A percentile compares a stretch with the other conserved stretches of the same genome.
phyloP scores from a whole-genome alignment of 2,888 invertebrate genomes.

The Blastobasis lacticolella region DNA sequence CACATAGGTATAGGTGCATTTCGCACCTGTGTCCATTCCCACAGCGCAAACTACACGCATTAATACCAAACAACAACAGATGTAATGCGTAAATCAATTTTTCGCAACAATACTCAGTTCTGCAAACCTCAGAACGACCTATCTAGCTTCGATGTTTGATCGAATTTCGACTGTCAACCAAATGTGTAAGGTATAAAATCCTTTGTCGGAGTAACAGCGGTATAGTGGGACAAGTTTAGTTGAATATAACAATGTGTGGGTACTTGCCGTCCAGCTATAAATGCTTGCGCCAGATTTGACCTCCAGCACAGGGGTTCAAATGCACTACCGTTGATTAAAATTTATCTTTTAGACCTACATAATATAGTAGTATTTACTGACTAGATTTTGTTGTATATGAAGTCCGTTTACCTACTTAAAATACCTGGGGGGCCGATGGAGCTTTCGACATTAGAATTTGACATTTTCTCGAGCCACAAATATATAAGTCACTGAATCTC shows the following conservation, averaged over 20 bases:
- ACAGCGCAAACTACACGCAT: too few relatives aligned
- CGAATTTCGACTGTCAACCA: conserved; percentile 15
- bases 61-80: conserved; percentile 26
- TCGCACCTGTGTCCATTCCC: background rate
- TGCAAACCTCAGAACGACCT: conserved; percentile 10
- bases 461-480: too few relatives aligned
- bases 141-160: conserved; percentile 9
- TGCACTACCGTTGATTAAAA: conserved; percentile 20
- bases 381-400: background rate
- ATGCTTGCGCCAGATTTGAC: conserved; percentile 59
- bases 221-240: background rate
- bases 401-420: too few relatives aligned
- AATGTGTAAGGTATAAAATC: too few relatives aligned
- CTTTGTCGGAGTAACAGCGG: background rate
- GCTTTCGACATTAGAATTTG: too few relatives aligned
- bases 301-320: conserved; percentile 42
- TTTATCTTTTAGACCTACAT: conserved; percentile 17
- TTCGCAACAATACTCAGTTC: conserved; percentile 58
- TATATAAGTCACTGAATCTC: too few relatives aligned
- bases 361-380: background rate
- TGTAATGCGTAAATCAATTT: conserved; percentile 70
- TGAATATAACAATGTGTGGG: conserved; percentile 55
- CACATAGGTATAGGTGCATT: background rate
- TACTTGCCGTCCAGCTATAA: conserved; percentile 46
- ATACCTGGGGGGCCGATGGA: too few relatives aligned